Conservation (phyloP, 2,113 vertebrate genomes). For the Rhinoderma darwinii region DNA sequence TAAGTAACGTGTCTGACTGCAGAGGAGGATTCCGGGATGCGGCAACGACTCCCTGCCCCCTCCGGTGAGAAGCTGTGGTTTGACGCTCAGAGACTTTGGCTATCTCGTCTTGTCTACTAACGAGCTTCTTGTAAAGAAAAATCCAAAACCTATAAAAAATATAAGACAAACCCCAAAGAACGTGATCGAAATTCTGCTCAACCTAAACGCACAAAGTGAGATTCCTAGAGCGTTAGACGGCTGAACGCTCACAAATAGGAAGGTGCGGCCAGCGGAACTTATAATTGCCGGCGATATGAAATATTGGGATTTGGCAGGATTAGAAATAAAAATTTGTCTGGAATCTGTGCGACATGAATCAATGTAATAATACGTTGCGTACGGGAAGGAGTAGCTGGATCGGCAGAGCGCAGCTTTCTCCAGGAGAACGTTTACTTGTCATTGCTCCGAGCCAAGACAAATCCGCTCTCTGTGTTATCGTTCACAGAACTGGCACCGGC, state of each 20-base stretch:
- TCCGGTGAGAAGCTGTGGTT: not conserved
- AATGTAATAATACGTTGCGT: not conserved
- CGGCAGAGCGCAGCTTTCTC: slow-evolving; percentile 17
- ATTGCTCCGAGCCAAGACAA: slow-evolving; percentile 64
- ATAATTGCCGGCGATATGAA: not conserved
- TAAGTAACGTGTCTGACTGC: not conserved
- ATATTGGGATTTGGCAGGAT: not conserved
- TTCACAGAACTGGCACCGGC: slow-evolving; percentile 67
- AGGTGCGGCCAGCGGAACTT: not conserved
- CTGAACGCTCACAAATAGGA: not conserved
- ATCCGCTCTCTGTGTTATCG: slow-evolving; percentile 66
- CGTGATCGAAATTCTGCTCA: not conserved
- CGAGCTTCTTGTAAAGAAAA: not conserved
- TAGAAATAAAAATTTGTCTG: not conserved
- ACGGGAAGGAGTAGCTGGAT: not conserved
- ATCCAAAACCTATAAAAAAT: not conserved
- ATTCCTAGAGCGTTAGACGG: not conserved
- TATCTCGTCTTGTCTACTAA: not conserved
- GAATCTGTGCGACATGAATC: not conserved
- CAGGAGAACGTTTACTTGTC: slow-evolving; percentile 61
- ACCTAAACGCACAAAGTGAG: not conserved
- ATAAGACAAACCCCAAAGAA: too few relatives aligned
- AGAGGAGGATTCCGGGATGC: not conserved
- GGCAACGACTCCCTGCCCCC: not conserved
- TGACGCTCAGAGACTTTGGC: not conserved